These are phyloP conservation scores for Brachyalestes nurse DNA, from an alignment of 2,797 vertebrate genomes.

Conservation along the genomic window DNA sequence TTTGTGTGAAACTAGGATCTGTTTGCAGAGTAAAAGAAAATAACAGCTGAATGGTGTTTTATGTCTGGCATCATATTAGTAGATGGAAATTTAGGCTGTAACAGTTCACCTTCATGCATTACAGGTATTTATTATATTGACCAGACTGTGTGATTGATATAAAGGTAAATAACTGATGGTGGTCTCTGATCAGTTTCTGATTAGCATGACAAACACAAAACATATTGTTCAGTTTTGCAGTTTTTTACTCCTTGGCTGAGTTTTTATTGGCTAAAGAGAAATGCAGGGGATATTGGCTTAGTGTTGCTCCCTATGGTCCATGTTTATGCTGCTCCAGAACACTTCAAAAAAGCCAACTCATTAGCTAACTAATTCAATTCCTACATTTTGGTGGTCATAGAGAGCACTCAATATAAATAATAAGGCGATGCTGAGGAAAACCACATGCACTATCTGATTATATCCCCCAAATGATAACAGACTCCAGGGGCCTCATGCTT, in stretches of 20 bases:
- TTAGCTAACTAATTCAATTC: background rate
- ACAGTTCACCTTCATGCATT: too few relatives aligned
- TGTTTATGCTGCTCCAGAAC: slow-evolving; percentile 9
- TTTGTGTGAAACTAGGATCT: too few relatives aligned
- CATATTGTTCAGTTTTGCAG: slow-evolving; percentile 18
- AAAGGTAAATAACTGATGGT: too few relatives aligned
- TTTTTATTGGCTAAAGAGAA: background rate
- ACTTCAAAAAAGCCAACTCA: slow-evolving; percentile 37
- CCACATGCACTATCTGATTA: slow-evolving; percentile 28
- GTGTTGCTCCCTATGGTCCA: slow-evolving; percentile 18
- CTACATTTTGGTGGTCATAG: slow-evolving; percentile 3
- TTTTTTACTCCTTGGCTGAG: background rate
- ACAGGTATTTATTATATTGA: too few relatives aligned
- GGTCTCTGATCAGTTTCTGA: too few relatives aligned
- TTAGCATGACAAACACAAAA: too few relatives aligned
- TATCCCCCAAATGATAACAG: slow-evolving; percentile 8
- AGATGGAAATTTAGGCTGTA: too few relatives aligned
- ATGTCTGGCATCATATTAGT: too few relatives aligned
- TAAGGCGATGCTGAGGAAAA: background rate
- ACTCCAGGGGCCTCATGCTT: background rate
- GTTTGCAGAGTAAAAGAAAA: too few relatives aligned
- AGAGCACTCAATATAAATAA: slow-evolving; percentile 24
- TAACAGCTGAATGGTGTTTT: too few relatives aligned
- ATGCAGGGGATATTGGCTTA: slow-evolving; percentile 16
- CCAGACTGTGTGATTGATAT: too few relatives aligned